Conservation (phyloP, 2,888 invertebrate genomes). For the Bombylius discolor region DNA sequence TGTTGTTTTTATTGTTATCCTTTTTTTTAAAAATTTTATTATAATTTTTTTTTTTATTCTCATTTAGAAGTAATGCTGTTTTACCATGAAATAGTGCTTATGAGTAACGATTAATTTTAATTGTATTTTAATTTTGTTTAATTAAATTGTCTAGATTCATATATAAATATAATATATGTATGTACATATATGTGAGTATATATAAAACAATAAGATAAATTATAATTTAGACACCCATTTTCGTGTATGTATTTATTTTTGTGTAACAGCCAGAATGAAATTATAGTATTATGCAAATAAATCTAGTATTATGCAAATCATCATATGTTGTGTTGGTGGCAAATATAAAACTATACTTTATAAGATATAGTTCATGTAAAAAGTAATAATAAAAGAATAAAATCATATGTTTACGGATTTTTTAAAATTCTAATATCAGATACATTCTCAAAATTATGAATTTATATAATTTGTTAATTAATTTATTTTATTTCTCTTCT, state of each 20-base stretch:
- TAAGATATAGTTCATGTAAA: not conserved
- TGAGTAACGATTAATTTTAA: not conserved
- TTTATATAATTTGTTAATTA: too few relatives aligned
- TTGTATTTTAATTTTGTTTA: constrained; percentile 4
- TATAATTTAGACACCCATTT: not conserved
- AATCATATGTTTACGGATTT: not conserved
- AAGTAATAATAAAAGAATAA: not conserved
- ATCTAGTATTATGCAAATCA: not conserved
- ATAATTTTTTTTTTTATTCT: not conserved
- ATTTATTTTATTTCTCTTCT: too few relatives aligned
- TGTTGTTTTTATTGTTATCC: too few relatives aligned
- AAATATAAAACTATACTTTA: too few relatives aligned
- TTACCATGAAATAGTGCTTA: not conserved
- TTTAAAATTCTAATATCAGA: too few relatives aligned
- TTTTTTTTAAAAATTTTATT: too few relatives aligned
- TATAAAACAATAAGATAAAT: not conserved
- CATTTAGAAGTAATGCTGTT: not conserved
- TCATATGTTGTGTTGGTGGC: too few relatives aligned
- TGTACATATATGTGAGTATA: not conserved
- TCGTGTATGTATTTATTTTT: too few relatives aligned
- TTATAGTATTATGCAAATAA: not conserved
- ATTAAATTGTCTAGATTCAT: not conserved
- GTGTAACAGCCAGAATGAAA: not conserved
- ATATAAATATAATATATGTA: not conserved
- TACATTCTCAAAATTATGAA: too few relatives aligned